A percentile compares a stretch with the other conserved stretches of the same genome.
phyloP scores from a whole-genome alignment of 2,113 vertebrate species.

The Excalfactoria chinensis region DNA sequence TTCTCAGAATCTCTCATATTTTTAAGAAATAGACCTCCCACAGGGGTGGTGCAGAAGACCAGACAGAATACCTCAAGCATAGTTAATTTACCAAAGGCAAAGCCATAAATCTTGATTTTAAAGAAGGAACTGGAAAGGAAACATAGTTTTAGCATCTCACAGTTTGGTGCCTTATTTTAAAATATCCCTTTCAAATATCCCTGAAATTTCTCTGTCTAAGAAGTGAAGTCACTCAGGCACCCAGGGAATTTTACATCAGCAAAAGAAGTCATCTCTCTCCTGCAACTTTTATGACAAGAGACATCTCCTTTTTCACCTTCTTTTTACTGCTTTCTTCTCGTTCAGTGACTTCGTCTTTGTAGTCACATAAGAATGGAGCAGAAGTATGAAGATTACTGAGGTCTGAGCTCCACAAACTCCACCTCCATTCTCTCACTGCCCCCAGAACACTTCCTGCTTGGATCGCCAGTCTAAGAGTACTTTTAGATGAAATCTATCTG shows the following conservation, averaged over 20 bases:
- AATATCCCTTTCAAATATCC: background rate
- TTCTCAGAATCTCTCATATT: accelerated
- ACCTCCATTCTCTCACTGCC: background rate
- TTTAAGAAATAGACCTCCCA: background rate
- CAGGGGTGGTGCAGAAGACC: background rate
- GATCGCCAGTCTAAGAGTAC: background rate
- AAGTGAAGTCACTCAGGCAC: background rate
- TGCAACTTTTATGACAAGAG: background rate
- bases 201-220: background rate
- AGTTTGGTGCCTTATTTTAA: background rate
- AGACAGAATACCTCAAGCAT: background rate
- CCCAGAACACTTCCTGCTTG: accelerated
- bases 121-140: background rate
- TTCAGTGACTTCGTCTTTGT: background rate
- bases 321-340: background rate
- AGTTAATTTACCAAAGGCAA: background rate
- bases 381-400: background rate
- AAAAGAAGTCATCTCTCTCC: background rate
- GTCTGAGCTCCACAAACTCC: background rate
- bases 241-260: constrained; percentile 6
- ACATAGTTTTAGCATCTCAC: background rate
- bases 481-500: background rate
- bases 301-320: background rate
- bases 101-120: background rate
- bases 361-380: background rate